Evolutionary conservation across 2,888 invertebrate species (phyloP), one percentile per base, ranked within the genome.

Genomic region (Leptinotarsa peninsularis): DNA sequence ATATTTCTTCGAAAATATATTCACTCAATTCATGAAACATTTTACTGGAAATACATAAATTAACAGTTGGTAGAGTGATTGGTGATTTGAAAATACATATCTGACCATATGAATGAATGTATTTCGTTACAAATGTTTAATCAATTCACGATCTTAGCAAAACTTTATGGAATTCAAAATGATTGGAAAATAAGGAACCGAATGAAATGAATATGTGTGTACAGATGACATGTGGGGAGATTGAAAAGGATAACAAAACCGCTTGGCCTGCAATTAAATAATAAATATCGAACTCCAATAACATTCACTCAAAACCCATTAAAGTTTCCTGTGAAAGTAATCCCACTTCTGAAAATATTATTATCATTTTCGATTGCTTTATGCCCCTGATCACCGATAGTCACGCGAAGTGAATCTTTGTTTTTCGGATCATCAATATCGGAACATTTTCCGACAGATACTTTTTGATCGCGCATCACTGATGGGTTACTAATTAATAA

Each of bases 401-500:
- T 66, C 77, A 77, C 74, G 77, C 77, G 17, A 75, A 49, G 67
- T 58, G 75, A 60, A 72, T 75, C 75, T 71, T 72, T 69, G 49
- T 66, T 70, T 69, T 49, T 54, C 67, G 43, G 15, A 56, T 33
- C 54, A 52, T 69, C 69, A 56, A 69, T 69, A 56, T 69, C 43
- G 21, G 15, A 54, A n/a, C 56, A 69, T 27, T 69, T 69, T 43
- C 50, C 15, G 56, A 69, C 69, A 69, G 43, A 21, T 18, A 33
- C 56, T 27, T 58, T 49, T 49, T 70, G 70, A 72, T 74, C 77
- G 72, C 74, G 50, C 70, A 72, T 73, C 76, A 66, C 67, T 67
- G 74, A 77, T 74, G 74, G 67, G 58, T 72, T 56, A 50, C 71
- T 73, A 76, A 78, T 78, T 75, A 76, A 75, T 78, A 74, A 78